Evolutionary conservation across 2,888 invertebrate species (phyloP).

Genomic region (Agriopis aurantiaria): DNA sequence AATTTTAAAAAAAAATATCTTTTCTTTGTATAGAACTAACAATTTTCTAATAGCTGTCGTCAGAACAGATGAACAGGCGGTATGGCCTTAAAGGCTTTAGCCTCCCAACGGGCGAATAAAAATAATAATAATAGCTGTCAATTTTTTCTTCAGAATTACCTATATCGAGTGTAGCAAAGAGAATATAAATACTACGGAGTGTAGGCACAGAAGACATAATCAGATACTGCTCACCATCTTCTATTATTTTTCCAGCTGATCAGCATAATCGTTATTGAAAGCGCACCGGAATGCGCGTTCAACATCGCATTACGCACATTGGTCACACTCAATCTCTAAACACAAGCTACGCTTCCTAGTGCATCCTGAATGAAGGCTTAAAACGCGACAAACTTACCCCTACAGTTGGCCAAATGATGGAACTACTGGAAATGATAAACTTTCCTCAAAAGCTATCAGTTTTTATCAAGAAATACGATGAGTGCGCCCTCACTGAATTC

Average conservation of each 20-base stretch:
- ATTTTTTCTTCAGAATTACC: too few species aligned
- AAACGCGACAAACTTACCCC: background rate
- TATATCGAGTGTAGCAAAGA: too few species aligned
- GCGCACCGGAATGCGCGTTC: slow-evolving; percentile 38
- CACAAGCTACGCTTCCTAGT: slow-evolving; percentile 33
- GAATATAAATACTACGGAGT: too few species aligned
- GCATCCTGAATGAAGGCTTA: slow-evolving; percentile 22
- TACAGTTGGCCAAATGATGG: background rate
- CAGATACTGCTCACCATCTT: background rate
- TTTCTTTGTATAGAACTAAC: too few species aligned
- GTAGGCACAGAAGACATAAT: too few species aligned
- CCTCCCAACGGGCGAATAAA: too few species aligned
- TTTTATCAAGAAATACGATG: background rate
- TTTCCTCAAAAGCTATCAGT: background rate
- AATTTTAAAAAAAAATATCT: too few species aligned
- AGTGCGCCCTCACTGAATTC: background rate
- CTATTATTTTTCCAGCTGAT: background rate
- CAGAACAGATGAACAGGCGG: too few species aligned
- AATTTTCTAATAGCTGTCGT: too few species aligned
- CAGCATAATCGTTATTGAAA: slow-evolving; percentile 38
- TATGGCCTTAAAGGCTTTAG: too few species aligned
- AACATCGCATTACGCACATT: slow-evolving; percentile 42
- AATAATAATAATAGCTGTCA: too few species aligned
- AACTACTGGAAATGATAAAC: background rate
- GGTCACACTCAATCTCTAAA: slow-evolving; percentile 46